phyloP scores from a whole-genome alignment of 37 sponge, comb jelly and placozoan genomes.

The Dysidea cf. avara region DNA sequence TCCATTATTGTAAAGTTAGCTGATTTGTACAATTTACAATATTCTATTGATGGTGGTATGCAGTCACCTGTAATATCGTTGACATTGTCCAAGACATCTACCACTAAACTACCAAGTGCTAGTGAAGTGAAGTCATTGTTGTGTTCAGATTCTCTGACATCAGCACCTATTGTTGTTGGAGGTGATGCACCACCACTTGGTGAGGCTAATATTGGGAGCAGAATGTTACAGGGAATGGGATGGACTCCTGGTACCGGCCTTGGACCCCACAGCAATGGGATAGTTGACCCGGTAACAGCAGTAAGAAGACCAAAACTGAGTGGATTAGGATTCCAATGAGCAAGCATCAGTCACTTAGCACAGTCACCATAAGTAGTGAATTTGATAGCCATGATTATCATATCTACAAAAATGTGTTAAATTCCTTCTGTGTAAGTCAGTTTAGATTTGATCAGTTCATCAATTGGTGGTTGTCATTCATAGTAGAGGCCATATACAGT shows the following conservation, averaged over 20 bases:
- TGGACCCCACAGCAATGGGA: conserved; percentile 53
- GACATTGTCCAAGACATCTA: conserved; percentile 29
- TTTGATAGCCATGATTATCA: too few relatives aligned
- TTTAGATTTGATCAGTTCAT: too few relatives aligned
- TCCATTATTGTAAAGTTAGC: conserved; percentile 36
- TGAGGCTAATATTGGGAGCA: conserved; percentile 48
- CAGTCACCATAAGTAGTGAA: too few relatives aligned
- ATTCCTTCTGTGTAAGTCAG: too few relatives aligned
- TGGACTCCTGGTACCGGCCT: conserved; percentile 74
- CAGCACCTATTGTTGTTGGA: conserved; percentile 15
- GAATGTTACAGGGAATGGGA: conserved; percentile 67
- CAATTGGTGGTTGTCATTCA: too few relatives aligned
- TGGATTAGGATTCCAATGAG: conserved; percentile 37
- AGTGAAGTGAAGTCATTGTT: conserved; percentile 41
- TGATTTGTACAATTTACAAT: conserved; percentile 30
- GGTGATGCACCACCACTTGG: conserved; percentile 22
- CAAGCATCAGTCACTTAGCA: too few relatives aligned
- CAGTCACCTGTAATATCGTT: conserved; percentile 34
- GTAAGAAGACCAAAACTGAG: conserved; percentile 11
- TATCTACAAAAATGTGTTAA: too few relatives aligned
- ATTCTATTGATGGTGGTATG: conserved; percentile 8
- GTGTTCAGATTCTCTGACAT: not conserved
- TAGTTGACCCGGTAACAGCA: conserved; percentile 44
- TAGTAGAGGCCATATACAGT: too few relatives aligned
- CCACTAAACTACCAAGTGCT: conserved; percentile 30